Evolutionary conservation across 2,113 vertebrate species (phyloP), one percentile per base, ranked within the genome.

Genomic region (Lota lota): DNA sequence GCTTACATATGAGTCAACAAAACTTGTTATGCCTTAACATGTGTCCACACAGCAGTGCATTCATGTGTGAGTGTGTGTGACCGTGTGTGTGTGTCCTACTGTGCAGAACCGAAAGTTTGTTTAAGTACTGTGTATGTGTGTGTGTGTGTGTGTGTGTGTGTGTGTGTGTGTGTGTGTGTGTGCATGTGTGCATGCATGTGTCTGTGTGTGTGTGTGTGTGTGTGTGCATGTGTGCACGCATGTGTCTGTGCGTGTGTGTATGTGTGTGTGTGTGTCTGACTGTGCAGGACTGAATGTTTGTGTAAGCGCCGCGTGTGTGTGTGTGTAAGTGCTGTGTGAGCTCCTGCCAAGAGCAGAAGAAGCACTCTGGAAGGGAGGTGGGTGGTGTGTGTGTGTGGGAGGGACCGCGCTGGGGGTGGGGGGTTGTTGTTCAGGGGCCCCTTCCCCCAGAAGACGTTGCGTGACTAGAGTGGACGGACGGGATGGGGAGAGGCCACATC

Each of bases 401-500:
- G 66, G 40, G 10, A 11, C 10, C 40, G 8, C 22, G 22, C 14
- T 17, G 63, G 61, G 21, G 15, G 40, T 60, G 47, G 40, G 54
- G 54, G 65, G 18, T 76, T 40, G 18, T 19, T 63, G 56, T 64
- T 22, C 15, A 18, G 65, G 63, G 64, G 47, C 70, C 73, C 64
- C 24, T 69, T 77, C 67, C 70, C 74, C 73, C 76, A 61, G 21
- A 74, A 79, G 63, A 68, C 22, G 62, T 80, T 88, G 87, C 78
- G 88, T 88, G 85, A 88, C 87, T 80, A 81, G 75, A 79, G 83
- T 72, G 77, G 65, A 74, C 69, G n/a, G 77, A 73, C 78, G 24
- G 70, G 69, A 36, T 66, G 84, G 79, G 79, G 78, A 84, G 84
- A 80, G 83, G 87, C 83, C 78, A 72, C 68, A 86, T 90, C 87